Percentiles rank a stretch among this genome's conserved stretches.
These are phyloP conservation scores for Neoniphon sammara DNA, from an alignment of 2,797 vertebrate genomes.

Conservation along the genomic window DNA sequence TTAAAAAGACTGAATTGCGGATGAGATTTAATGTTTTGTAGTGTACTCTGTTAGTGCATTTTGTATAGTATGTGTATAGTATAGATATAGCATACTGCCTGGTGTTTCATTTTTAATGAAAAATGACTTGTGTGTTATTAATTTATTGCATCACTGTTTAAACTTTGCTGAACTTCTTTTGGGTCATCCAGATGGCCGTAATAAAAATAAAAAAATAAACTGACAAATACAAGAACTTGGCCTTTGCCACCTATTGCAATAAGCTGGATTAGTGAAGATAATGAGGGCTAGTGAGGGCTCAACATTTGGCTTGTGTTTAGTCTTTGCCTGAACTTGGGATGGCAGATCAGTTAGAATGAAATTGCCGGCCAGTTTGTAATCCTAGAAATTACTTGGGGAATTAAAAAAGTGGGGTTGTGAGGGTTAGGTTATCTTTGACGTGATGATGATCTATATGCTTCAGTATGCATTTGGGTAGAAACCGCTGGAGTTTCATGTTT, in stretches of 20 bases:
- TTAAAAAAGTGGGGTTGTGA: constrained; percentile 5
- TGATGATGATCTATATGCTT: neutral
- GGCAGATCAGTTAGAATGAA: constrained; percentile 20
- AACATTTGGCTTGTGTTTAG: constrained; percentile 9
- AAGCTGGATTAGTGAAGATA: constrained; percentile 4
- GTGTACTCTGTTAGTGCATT: too few species aligned
- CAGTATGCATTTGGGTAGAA: neutral
- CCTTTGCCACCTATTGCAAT: neutral
- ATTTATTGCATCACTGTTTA: too few species aligned
- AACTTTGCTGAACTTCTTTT: too few species aligned
- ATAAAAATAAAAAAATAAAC: too few species aligned
- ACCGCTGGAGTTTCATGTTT: neutral
- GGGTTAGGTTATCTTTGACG: neutral
- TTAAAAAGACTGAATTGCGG: too few species aligned
- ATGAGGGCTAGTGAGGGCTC: constrained; percentile 10
- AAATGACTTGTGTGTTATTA: too few species aligned
- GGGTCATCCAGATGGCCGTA: too few species aligned
- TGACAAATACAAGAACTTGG: neutral
- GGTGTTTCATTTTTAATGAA: too few species aligned
- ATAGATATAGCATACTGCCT: too few species aligned
- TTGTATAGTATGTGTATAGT: too few species aligned
- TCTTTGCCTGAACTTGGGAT: constrained; percentile 3
- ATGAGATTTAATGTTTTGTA: too few species aligned
- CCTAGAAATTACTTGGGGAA: constrained; percentile 11
- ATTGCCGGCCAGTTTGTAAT: constrained; percentile 12